These are phyloP conservation scores for Habropoda laboriosa DNA, from an alignment of 1,140 invertebrate genomes.

Conservation along the genomic window DNA sequence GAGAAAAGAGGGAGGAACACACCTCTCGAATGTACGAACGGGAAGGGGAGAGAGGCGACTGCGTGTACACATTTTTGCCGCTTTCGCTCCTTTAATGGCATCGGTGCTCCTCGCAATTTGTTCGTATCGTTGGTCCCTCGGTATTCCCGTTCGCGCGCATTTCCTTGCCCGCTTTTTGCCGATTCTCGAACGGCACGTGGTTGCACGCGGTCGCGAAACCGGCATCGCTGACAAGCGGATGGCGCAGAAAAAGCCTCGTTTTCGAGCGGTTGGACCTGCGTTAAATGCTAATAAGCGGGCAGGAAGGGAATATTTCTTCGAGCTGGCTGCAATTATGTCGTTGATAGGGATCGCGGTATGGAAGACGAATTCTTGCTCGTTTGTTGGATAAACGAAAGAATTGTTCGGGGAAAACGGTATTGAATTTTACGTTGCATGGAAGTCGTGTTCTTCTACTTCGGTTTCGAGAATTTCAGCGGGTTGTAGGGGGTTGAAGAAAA, in stretches of 20 bases:
- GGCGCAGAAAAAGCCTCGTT: conserved; percentile 31
- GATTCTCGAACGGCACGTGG: conserved; percentile 50
- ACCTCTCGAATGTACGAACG: background rate
- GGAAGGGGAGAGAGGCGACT: background rate
- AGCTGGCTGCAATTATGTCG: background rate
- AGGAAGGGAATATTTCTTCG: background rate
- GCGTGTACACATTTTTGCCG: conserved; percentile 70
- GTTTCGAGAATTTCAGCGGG: too few species aligned
- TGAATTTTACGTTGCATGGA: too few species aligned
- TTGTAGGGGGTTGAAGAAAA: too few species aligned
- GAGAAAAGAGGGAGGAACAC: conserved; percentile 9
- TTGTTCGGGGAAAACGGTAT: too few species aligned
- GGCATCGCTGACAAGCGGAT: background rate
- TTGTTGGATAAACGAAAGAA: too few species aligned
- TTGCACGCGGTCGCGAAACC: background rate
- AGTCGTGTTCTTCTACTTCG: too few species aligned
- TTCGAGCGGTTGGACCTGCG: background rate
- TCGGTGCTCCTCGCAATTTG: conserved; percentile 69
- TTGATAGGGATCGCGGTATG: background rate
- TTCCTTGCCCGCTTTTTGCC: conserved; percentile 54
- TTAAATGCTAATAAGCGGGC: conserved; percentile 30
- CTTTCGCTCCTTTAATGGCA: conserved; percentile 79
- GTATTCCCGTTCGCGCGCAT: conserved; percentile 50
- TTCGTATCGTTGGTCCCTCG: conserved; percentile 57
- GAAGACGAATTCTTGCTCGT: too few species aligned